Evolutionary conservation across 2,888 invertebrate species (phyloP), one percentile per base, ranked within the genome.

Genomic region (Branchipolynoe longqiensis): DNA sequence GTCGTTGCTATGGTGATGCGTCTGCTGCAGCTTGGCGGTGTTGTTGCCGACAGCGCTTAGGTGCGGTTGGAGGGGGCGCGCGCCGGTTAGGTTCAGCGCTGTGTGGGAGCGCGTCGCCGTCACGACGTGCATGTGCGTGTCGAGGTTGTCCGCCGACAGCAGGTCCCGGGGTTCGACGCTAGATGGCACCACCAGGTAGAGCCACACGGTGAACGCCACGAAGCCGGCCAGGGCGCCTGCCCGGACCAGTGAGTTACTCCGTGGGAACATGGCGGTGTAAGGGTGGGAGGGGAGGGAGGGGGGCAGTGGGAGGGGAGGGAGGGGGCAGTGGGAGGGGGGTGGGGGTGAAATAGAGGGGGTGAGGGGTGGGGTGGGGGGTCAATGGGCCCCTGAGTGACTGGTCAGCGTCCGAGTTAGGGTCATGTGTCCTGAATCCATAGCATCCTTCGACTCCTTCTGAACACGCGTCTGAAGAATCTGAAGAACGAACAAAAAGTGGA

Each of bases 1-100:
- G 36, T 74, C 54, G 40, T 86, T 86, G 58, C 78, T 83, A 84
- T 86, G 86, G 69, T 83, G 85, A 73, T 85, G 82, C 2, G 82
- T 85, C 31, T 85, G 83, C 33, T 84, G 41, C 33, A 33, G 41
- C 33, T 28, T 41, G 25, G 25, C 36, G 31, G 2, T 84, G 69
- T 22, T 38, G n/a, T 48, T 74, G 58, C 58, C 25, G n/a, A 18
- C 38, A 4, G 36, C 14, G 36, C 33, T 33, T n/a, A n/a, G n/a
- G n/a, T n/a, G n/a, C n/a, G n/a, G n/a, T n/a, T n/a, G n/a, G n/a
- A n/a, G n/a, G n/a, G n/a, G n/a, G n/a, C n/a, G n/a, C 12, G 12
- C 31, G 22, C 56, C 56, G 38, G 36, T 78, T 28, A 25, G n/a
- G 31, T 78, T 78, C 6, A 48, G 14, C 25, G 41, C 28, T 2